These are phyloP conservation scores for Gallinago jamesoni DNA, from an alignment of 2,113 vertebrate genomes.

Conservation along the genomic window DNA sequence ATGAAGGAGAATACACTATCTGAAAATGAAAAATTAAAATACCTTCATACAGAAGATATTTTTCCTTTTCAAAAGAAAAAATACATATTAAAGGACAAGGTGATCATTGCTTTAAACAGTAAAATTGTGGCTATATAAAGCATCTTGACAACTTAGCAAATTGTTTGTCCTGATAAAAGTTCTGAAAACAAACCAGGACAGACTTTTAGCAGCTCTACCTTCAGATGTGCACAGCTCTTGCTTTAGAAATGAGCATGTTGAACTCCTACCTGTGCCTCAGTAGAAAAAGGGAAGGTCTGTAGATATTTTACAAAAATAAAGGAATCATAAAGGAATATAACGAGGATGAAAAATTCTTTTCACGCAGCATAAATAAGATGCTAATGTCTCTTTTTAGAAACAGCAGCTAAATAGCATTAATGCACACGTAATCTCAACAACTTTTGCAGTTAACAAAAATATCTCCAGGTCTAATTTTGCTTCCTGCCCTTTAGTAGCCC, in stretches of 20 bases:
- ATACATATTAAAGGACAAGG: not conserved
- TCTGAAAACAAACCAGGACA: not conserved
- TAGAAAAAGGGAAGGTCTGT: not conserved
- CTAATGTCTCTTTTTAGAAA: not conserved
- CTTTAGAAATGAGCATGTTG: not conserved
- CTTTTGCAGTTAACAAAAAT: not conserved
- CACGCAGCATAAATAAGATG: not conserved
- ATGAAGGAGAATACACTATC: not conserved
- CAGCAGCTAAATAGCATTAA: not conserved
- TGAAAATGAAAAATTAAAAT: not conserved
- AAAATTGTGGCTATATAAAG: not conserved
- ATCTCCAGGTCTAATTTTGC: not conserved
- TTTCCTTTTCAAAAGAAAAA: not conserved
- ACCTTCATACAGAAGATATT: not conserved
- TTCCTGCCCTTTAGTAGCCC: not conserved
- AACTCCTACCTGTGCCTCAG: not conserved
- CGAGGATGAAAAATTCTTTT: not conserved
- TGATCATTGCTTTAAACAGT: not conserved
- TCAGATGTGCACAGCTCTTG: not conserved
- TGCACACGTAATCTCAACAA: not conserved
- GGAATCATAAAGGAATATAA: not conserved
- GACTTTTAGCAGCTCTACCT: not conserved
- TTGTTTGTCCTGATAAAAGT: not conserved
- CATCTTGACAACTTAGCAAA: not conserved
- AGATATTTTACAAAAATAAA: not conserved